Evolutionary conservation across 2,113 vertebrate species (phyloP).

Genomic region (Oncorhynchus keta): DNA sequence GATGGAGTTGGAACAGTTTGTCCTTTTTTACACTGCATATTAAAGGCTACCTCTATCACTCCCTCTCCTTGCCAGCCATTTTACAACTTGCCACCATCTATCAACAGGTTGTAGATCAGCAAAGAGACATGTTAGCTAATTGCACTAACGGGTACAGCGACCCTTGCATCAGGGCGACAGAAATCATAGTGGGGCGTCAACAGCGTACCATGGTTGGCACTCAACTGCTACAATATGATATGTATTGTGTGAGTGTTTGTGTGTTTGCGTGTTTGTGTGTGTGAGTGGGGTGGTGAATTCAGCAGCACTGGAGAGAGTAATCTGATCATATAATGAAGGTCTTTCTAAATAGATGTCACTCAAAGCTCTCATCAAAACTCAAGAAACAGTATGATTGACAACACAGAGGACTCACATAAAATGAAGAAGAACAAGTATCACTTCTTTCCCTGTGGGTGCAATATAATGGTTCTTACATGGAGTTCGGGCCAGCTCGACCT

Average conservation of each 20-base stretch:
- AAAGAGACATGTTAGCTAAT: not conserved
- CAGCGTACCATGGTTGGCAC: not conserved
- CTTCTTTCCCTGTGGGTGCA: not conserved
- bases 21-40: too few species aligned
- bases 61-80: not conserved
- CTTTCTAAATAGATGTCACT: not conserved
- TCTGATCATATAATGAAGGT: not conserved
- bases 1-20: too few species aligned
- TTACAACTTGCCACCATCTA: not conserved
- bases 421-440: not conserved
- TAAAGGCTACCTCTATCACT: not conserved
- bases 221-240: not conserved
- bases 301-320: not conserved
- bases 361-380: not conserved
- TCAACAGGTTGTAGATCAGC: not conserved
- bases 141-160: not conserved
- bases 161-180: not conserved
- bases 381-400: not conserved
- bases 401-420: not conserved
- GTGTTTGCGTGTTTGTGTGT: not conserved
- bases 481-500: not conserved
- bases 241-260: not conserved
- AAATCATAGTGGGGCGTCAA: not conserved
- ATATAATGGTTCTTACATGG: conserved; percentile 1
- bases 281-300: not conserved